Percentiles rank a stretch among this genome's conserved stretches.
Conservation (phyloP, 2,888 invertebrate species). For the Agonopterix alstromeriana region DNA sequence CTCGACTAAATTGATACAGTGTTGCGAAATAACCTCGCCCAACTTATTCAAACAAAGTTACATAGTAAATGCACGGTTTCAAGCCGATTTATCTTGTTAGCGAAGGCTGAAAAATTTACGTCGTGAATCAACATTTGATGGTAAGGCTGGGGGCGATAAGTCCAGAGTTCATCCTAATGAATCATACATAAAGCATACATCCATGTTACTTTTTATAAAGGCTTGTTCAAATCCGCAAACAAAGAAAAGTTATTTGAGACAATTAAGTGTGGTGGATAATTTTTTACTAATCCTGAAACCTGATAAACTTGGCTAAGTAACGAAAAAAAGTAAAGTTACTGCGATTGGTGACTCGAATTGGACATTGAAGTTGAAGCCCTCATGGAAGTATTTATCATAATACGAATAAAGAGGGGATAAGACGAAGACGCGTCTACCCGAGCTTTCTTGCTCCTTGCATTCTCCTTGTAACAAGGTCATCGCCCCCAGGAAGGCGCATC, state of each 20-base stretch:
- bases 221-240: too few species aligned
- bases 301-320: too few species aligned
- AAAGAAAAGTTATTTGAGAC: too few species aligned
- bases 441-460: conserved; percentile 50
- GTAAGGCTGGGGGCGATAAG: too few species aligned
- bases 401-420: conserved; percentile 40
- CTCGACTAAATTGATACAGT: conserved; percentile 69
- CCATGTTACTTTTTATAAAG: too few species aligned
- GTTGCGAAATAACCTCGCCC: conserved; percentile 70
- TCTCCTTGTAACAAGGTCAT: conserved; percentile 49
- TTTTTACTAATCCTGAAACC: too few species aligned
- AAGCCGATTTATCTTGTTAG: conserved; percentile 5
- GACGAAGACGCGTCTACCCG: conserved; percentile 32
- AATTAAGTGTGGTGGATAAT: too few species aligned
- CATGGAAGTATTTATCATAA: conserved; percentile 23
- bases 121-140: too few species aligned
- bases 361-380: neutral
- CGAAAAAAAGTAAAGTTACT: too few species aligned
- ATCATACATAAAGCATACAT: too few species aligned
- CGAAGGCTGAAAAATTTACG: conserved; percentile 5
- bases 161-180: too few species aligned
- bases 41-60: conserved; percentile 52
- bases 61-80: conserved; percentile 4
- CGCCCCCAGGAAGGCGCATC: conserved; percentile 56
- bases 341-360: too few species aligned